Conservation (phyloP, 1,140 invertebrate genomes). For the Paramacrobiotus metropolitanus region DNA sequence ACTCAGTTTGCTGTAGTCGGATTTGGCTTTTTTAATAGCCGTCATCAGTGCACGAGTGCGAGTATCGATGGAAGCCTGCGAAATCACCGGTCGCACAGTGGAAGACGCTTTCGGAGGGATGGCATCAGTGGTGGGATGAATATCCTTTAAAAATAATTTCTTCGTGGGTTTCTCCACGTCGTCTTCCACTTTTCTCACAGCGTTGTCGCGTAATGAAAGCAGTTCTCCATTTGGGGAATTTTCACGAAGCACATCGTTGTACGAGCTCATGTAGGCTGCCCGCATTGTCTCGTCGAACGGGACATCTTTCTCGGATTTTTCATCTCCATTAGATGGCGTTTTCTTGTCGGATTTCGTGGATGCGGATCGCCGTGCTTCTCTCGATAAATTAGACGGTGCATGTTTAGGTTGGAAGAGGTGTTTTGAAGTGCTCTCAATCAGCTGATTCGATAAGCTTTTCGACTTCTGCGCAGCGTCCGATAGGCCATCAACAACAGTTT, state of each 20-base stretch:
- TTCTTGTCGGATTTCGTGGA: not conserved
- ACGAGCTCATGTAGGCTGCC: not conserved
- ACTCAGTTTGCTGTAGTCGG: conserved; percentile 20
- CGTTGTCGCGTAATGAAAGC: not conserved
- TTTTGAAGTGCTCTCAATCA: not conserved
- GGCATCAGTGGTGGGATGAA: not conserved
- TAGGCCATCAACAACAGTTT: not conserved
- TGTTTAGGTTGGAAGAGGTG: not conserved
- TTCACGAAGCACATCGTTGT: not conserved
- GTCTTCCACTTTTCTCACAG: not conserved
- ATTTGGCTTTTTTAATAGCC: not conserved
- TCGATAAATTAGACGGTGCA: not conserved
- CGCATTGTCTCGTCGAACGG: not conserved
- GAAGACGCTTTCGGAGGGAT: not conserved
- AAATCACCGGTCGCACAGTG: not conserved
- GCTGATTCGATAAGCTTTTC: not conserved
- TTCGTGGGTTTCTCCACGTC: not conserved
- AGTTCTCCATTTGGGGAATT: not conserved
- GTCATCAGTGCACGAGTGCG: not conserved
- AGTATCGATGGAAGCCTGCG: not conserved
- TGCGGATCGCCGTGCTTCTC: not conserved
- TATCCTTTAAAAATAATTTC: not conserved
- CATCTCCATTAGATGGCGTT: too few relatives aligned
- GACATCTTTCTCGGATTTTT: too few relatives aligned
- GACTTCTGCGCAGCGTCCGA: not conserved